phyloP scores from a whole-genome alignment of 2,113 vertebrate species.

The Stegastes partitus region DNA sequence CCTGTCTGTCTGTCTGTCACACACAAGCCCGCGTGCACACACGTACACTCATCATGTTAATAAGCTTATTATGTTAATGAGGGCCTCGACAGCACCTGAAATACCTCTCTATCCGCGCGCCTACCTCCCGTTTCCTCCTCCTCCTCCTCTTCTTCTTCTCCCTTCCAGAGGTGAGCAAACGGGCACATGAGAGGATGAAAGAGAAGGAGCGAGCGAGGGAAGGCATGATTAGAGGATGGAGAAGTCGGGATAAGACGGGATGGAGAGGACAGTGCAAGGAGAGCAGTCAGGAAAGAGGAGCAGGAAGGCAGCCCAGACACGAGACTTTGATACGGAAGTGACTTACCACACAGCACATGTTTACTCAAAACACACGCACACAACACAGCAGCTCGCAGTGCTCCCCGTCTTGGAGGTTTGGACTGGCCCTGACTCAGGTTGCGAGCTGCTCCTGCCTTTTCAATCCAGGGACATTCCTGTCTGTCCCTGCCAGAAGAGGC shows the following conservation, averaged over 20 bases:
- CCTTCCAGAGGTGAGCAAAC: constrained; percentile 46
- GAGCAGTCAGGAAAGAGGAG: constrained; percentile 42
- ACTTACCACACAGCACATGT: constrained; percentile 23
- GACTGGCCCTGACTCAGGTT: constrained; percentile 58
- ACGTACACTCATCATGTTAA: constrained; percentile 56
- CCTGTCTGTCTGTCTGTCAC: constrained; percentile 49
- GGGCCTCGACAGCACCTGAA: constrained; percentile 57
- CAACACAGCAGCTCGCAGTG: constrained; percentile 18
- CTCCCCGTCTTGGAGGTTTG: constrained; percentile 42
- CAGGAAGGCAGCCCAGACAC: constrained; percentile 31
- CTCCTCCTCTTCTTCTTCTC: constrained; percentile 13
- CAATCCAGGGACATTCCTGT: constrained; percentile 67
- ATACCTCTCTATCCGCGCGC: constrained; percentile 16
- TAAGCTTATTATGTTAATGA: constrained; percentile 63
- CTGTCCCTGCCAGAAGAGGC: constrained; percentile 64
- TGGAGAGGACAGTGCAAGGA: constrained; percentile 24
- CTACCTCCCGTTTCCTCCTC: neutral
- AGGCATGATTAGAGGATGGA: constrained; percentile 56
- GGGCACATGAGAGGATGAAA: constrained; percentile 31
- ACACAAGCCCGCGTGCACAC: constrained; percentile 26
- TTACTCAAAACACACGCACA: constrained; percentile 16
- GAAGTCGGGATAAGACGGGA: constrained; percentile 58
- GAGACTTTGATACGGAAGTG: constrained; percentile 68
- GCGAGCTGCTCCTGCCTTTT: constrained; percentile 53
- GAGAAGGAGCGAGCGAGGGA: constrained; percentile 35